Evolutionary conservation across 37 sponge, comb jelly and placozoan species (phyloP).

Genomic region (Diacarnus erythraeanus): DNA sequence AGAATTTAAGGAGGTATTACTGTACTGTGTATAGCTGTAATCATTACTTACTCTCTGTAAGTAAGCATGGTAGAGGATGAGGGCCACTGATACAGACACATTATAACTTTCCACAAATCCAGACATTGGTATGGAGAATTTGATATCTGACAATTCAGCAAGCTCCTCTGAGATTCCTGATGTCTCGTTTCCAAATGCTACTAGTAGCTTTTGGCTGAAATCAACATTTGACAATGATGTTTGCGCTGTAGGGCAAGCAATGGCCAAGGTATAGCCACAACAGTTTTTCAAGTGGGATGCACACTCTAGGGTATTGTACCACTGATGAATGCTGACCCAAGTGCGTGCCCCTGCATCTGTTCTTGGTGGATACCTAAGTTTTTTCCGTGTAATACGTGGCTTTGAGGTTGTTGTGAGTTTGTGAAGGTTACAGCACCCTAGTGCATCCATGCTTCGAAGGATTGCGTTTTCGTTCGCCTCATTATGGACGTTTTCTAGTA

Average conservation of each 20-base stretch:
- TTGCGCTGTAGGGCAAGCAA: constrained; percentile 17
- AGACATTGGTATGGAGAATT: constrained; percentile 64
- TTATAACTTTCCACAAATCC: constrained; percentile 82
- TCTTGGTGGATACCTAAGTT: constrained; percentile 10
- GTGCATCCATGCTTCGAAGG: constrained; percentile 68
- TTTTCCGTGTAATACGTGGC: neutral
- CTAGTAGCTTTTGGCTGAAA: constrained; percentile 28
- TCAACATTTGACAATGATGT: constrained; percentile 17
- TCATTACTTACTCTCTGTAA: constrained; percentile 18
- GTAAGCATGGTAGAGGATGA: constrained; percentile 57
- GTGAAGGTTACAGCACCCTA: constrained; percentile 66
- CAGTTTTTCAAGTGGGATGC: constrained; percentile 21
- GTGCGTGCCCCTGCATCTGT: constrained; percentile 70
- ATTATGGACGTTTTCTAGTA: constrained; percentile 61
- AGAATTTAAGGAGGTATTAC: neutral
- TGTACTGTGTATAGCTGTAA: neutral
- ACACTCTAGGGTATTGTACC: constrained; percentile 45
- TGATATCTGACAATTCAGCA: constrained; percentile 33
- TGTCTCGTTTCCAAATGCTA: constrained; percentile 75
- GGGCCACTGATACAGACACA: constrained; percentile 70
- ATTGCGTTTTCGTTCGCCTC: constrained; percentile 74
- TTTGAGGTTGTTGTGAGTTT: neutral
- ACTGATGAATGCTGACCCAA: constrained; percentile 54
- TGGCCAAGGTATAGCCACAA: constrained; percentile 44
- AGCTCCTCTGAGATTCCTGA: constrained; percentile 54